Evolutionary conservation across 2,888 invertebrate genomes (phyloP).

Genomic region (Maniola hyperantus): DNA sequence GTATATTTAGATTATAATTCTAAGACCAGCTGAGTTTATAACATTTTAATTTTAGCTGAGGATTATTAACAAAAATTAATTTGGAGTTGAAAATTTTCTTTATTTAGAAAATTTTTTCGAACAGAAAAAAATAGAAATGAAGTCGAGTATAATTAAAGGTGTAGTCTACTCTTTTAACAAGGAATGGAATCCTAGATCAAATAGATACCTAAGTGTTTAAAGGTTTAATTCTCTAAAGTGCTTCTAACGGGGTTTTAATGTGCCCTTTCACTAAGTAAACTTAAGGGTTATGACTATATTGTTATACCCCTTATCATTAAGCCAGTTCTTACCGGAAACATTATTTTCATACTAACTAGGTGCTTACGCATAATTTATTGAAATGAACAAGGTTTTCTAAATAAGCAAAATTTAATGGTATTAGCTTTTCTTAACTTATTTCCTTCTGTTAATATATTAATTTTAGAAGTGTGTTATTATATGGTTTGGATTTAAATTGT

Average conservation of each 20-base stretch:
- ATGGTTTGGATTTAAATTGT: too few species aligned
- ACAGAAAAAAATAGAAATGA: neutral
- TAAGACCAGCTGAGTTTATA: too few species aligned
- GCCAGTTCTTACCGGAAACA: neutral
- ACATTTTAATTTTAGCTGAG: too few species aligned
- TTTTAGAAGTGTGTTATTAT: neutral
- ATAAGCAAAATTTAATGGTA: neutral
- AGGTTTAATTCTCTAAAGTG: conserved; percentile 3
- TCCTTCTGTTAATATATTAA: too few species aligned
- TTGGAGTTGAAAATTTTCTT: too few species aligned
- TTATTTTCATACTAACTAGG: neutral
- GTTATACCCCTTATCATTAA: neutral
- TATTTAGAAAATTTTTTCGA: neutral
- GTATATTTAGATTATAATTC: too few species aligned
- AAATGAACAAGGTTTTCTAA: neutral
- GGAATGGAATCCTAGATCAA: neutral
- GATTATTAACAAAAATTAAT: too few species aligned
- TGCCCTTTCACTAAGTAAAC: conserved; percentile 9
- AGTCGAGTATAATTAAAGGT: too few species aligned
- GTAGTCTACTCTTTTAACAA: too few species aligned
- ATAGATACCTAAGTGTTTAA: neutral
- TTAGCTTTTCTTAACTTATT: too few species aligned
- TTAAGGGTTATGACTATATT: conserved; percentile 11
- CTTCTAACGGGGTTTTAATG: conserved; percentile 10
- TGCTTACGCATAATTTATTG: neutral